Evolutionary conservation across 2,888 invertebrate genomes (phyloP).

Genomic region (Panzeria rudis): DNA sequence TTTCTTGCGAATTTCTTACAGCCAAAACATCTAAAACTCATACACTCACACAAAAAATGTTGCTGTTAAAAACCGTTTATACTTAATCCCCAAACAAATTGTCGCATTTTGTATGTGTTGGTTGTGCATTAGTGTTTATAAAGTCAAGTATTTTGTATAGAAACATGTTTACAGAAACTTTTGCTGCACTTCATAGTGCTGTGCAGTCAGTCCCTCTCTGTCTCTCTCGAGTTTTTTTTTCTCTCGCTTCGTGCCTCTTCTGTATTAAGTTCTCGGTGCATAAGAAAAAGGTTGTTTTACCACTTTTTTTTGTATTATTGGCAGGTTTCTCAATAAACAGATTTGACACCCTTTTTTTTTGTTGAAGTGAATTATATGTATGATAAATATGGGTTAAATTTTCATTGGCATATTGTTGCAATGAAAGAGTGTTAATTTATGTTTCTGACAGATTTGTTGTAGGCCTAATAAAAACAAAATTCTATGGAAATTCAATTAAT

Average conservation of each 20-base stretch:
- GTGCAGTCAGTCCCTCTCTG: constrained; percentile 13
- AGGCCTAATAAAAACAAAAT: constrained; percentile 29
- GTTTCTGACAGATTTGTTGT: constrained; percentile 41
- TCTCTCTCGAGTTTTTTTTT: background rate
- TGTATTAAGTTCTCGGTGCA: constrained; percentile 21
- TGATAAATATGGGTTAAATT: constrained; percentile 70
- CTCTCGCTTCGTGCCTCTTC: background rate
- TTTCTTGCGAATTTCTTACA: constrained; percentile 69
- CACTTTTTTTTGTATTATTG: constrained; percentile 54
- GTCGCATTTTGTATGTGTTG: constrained; percentile 54
- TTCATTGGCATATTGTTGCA: constrained; percentile 58
- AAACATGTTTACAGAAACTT: constrained; percentile 65
- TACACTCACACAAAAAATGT: constrained; percentile 16
- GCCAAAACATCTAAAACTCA: constrained; percentile 40
- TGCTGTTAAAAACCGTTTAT: constrained; percentile 57
- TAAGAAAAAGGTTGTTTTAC: constrained; percentile 65
- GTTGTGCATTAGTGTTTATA: background rate
- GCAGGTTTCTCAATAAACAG: constrained; percentile 70
- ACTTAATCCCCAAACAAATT: constrained; percentile 52
- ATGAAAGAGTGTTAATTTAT: constrained; percentile 58
- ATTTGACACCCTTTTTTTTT: constrained; percentile 68
- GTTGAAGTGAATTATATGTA: constrained; percentile 40
- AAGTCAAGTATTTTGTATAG: constrained; percentile 8
- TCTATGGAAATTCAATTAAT: background rate
- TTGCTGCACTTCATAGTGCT: constrained; percentile 55